Evolutionary conservation across 2,797 vertebrate species (phyloP), one percentile per base, ranked within the genome.

Genomic region (Iguana delicatissima): DNA sequence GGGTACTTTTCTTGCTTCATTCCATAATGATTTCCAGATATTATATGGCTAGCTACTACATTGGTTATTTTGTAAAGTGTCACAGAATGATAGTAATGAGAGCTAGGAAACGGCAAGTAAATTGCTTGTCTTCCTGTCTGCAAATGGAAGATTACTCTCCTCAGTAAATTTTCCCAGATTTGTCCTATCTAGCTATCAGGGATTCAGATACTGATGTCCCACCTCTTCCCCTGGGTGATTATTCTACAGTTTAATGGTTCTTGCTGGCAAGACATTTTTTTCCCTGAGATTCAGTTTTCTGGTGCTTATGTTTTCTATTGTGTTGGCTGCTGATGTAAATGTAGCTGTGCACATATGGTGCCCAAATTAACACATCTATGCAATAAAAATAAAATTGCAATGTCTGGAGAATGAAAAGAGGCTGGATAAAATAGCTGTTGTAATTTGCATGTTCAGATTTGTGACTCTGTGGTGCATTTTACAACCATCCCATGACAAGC

Each of bases 301-400:
- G 91, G n/a, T 32, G 83, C 79, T 89, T 81, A 62, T 85, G 57
- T 87, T 84, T 90, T 84, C 74, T 92, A 69, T 87, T 76, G 85
- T 84, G 42, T 64, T 6, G 26, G 91, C 91, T 94, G 86, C 93
- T 89, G 87, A 90, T 94, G 92, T 94, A 94, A 95, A 94, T 93
- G 91, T 74, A 77, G n/a, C 80, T 18, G 3, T 89, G 89, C 88
- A 92, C 84, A 93, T 89, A 93, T 91, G 81, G 84, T 89, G 94
- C 91, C 92, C 91, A 93, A 94, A 94, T 95, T 84, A 92, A 88
- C 91, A 89, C 80, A 90, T 93, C 92, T 50, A 50, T 46, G 35
- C 67, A 85, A 85, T 92, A 90, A 92, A 89, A 92, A 88, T 90
- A 76, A 87, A 88, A 85, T 76, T 55, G 86, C 69, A 69, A 76